Evolutionary conservation across 1,140 invertebrate species (phyloP).

Genomic region (Zelostemma sp.): DNA sequence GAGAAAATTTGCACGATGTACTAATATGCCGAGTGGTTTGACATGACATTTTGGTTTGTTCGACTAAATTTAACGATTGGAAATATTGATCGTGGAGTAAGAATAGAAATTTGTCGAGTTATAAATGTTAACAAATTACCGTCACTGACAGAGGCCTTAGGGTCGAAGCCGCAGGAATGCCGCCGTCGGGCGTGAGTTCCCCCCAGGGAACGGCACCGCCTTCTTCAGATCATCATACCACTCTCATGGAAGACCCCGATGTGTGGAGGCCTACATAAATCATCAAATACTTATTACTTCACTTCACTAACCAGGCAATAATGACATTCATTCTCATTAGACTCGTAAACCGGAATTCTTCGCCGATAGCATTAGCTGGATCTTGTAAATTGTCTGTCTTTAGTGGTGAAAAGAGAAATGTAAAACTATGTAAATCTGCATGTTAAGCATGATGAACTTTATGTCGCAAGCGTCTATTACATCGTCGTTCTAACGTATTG

Average conservation of each 20-base stretch:
- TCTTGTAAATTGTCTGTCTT: background rate
- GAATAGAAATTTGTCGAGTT: background rate
- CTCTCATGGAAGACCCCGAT: slow-evolving; percentile 89
- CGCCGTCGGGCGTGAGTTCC: slow-evolving; percentile 75
- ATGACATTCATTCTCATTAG: slow-evolving; percentile 53
- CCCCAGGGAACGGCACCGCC: slow-evolving; percentile 74
- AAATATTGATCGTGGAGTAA: background rate
- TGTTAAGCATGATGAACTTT: slow-evolving; percentile 1
- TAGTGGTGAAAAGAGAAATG: background rate
- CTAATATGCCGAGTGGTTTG: background rate
- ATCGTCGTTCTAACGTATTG: background rate
- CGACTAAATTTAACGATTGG: background rate
- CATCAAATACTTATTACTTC: slow-evolving; percentile 67
- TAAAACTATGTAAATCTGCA: background rate
- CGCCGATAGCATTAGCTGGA: background rate
- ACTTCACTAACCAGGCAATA: slow-evolving; percentile 69
- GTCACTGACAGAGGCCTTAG: slow-evolving; percentile 78
- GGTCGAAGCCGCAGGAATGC: slow-evolving; percentile 85
- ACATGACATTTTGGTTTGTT: no score
- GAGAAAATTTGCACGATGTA: background rate
- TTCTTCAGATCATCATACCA: slow-evolving; percentile 79
- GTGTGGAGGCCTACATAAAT: slow-evolving; percentile 90
- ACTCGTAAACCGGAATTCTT: background rate
- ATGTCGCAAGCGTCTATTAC: background rate
- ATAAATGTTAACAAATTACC: slow-evolving; percentile 48